These are phyloP conservation scores for Physella acuta DNA, from an alignment of 1,140 invertebrate species.

Conservation along the genomic window DNA sequence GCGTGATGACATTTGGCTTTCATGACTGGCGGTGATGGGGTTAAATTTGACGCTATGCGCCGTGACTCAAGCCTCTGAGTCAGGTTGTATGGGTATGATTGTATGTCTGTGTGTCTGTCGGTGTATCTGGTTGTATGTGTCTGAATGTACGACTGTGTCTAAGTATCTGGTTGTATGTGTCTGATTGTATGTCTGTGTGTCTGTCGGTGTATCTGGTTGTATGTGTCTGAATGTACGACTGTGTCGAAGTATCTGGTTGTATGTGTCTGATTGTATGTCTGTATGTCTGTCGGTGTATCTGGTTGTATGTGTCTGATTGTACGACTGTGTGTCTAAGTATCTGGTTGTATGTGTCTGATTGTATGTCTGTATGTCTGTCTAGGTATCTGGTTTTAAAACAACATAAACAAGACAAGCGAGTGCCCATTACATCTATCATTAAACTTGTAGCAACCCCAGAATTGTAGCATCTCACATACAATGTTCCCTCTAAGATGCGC, in stretches of 20 bases:
- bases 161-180: not conserved
- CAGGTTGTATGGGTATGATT: too few relatives aligned
- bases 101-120: not conserved
- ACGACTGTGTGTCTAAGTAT: not conserved
- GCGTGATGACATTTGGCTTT: too few relatives aligned
- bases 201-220: not conserved
- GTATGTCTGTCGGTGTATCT: not conserved
- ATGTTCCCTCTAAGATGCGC: too few relatives aligned
- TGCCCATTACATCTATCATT: too few relatives aligned
- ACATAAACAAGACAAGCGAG: too few relatives aligned
- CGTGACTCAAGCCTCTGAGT: too few relatives aligned
- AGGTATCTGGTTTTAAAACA: not conserved
- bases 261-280: not conserved
- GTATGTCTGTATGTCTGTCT: not conserved
- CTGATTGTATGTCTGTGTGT: not conserved
- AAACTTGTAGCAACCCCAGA: too few relatives aligned
- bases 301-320: slow-evolving; percentile 8
- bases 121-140: not conserved
- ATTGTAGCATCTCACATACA: too few relatives aligned
- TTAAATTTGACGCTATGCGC: too few relatives aligned
- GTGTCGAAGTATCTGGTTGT: not conserved
- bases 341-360: not conserved
- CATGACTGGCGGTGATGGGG: too few relatives aligned
- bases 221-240: not conserved
- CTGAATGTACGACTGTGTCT: not conserved